phyloP scores from a whole-genome alignment of 2,888 invertebrate genomes.

The Melipona beecheii region DNA sequence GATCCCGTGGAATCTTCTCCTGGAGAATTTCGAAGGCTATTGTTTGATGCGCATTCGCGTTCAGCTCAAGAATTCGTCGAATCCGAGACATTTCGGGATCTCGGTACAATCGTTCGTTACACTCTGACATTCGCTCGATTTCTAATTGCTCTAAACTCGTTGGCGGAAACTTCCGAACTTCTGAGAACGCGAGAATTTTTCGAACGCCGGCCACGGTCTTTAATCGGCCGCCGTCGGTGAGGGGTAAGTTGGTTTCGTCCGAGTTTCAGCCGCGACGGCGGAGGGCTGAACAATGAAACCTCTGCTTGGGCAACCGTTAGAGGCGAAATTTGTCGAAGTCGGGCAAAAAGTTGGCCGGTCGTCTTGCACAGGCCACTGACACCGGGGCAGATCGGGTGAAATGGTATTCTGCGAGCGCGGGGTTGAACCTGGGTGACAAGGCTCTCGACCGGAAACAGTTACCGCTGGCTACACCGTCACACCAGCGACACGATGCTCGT shows the following conservation, averaged over 20 bases:
- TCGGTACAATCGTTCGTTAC: too few species aligned
- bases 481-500: not conserved
- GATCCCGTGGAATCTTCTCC: too few species aligned
- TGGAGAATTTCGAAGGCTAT: too few species aligned
- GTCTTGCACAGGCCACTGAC: slow-evolving; percentile 13
- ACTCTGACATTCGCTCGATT: too few species aligned
- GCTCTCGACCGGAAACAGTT: slow-evolving; percentile 56
- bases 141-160: too few species aligned
- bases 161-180: not conserved
- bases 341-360: slow-evolving; percentile 30
- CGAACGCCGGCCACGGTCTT: not conserved
- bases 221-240: not conserved
- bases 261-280: too few species aligned
- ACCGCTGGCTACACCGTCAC: slow-evolving; percentile 13
- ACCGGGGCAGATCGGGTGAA: slow-evolving; percentile 8
- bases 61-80: too few species aligned
- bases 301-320: not conserved
- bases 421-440: slow-evolving; percentile 56
- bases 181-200: not conserved
- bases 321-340: slow-evolving; percentile 17
- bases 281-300: not conserved
- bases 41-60: too few species aligned
- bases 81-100: too few species aligned
- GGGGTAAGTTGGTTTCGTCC: not conserved
- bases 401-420: slow-evolving; percentile 44